phyloP scores from a whole-genome alignment of 1,140 invertebrate genomes.

The Venustaconcha ellipsiformis region DNA sequence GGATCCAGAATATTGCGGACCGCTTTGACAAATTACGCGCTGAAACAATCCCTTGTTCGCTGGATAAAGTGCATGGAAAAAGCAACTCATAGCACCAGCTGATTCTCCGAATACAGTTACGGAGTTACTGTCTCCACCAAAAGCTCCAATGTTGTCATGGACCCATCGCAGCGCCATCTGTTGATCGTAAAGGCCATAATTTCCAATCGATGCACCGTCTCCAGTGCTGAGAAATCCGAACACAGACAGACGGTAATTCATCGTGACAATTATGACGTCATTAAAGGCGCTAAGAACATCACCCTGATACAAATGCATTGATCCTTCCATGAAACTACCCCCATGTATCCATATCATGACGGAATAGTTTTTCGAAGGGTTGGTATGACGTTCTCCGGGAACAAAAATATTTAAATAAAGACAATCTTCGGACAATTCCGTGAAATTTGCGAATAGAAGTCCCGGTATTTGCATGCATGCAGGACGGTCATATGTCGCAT shows the following conservation, averaged over 20 bases:
- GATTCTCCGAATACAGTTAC: conserved; percentile 95
- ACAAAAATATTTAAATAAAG: conserved; percentile 54
- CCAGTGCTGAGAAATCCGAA: conserved; percentile 81
- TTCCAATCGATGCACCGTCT: conserved; percentile 51
- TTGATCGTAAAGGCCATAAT: conserved; percentile 76
- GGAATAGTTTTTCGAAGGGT: conserved; percentile 76
- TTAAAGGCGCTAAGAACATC: conserved; percentile 78
- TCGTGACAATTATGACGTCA: conserved; percentile 91
- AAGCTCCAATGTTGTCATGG: conserved; percentile 86
- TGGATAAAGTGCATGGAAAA: conserved; percentile 75
- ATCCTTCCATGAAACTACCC: conserved; percentile 86
- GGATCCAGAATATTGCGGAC: conserved; percentile 7
- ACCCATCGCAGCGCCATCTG: conserved; percentile 82
- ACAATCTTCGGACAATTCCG: conserved; percentile 43
- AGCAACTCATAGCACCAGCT: conserved; percentile 91
- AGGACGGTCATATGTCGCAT: conserved; percentile 19
- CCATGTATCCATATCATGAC: conserved; percentile 98
- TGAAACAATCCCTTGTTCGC: conserved; percentile 24
- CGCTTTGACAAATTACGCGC: conserved; percentile 28
- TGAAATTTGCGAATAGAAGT: neutral
- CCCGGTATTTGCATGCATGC: conserved; percentile 12
- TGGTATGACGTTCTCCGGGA: conserved; percentile 17
- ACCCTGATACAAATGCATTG: conserved; percentile 92
- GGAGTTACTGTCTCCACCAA: conserved; percentile 94
- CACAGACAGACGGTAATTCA: conserved; percentile 84